Evolutionary conservation across 1,140 invertebrate genomes (phyloP).

Genomic region (Bemisia tabaci): DNA sequence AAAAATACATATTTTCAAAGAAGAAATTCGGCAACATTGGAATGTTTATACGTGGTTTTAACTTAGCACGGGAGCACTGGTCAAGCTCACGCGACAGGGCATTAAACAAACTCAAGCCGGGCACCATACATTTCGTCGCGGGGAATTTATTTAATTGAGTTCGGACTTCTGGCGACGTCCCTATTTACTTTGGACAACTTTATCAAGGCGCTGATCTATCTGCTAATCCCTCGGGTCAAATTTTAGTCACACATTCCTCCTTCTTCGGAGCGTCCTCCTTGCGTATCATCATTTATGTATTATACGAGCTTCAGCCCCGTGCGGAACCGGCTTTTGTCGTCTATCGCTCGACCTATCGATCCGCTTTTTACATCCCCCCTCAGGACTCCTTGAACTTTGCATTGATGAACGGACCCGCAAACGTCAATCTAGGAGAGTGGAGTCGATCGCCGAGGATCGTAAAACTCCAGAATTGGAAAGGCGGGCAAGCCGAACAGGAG

Average conservation of each 20-base stretch:
- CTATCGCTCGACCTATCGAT: neutral
- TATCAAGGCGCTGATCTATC: neutral
- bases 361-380: neutral
- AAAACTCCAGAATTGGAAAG: too few species aligned
- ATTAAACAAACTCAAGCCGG: too few species aligned
- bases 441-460: too few species aligned
- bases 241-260: neutral
- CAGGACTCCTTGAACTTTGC: neutral
- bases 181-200: neutral
- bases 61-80: too few species aligned
- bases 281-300: neutral
- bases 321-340: neutral
- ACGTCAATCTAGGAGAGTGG: neutral
- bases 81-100: too few species aligned
- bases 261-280: neutral
- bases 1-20: too few species aligned
- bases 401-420: neutral
- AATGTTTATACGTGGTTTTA: too few species aligned
- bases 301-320: neutral
- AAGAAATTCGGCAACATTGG: too few species aligned
- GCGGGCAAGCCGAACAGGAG: too few species aligned
- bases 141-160: neutral
- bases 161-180: neutral
- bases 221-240: neutral
- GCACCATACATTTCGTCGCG: too few species aligned